These are phyloP conservation scores for Pentamera pediparva DNA, from an alignment of 53 echinoderm and acorn worm species.

Conservation along the genomic window DNA sequence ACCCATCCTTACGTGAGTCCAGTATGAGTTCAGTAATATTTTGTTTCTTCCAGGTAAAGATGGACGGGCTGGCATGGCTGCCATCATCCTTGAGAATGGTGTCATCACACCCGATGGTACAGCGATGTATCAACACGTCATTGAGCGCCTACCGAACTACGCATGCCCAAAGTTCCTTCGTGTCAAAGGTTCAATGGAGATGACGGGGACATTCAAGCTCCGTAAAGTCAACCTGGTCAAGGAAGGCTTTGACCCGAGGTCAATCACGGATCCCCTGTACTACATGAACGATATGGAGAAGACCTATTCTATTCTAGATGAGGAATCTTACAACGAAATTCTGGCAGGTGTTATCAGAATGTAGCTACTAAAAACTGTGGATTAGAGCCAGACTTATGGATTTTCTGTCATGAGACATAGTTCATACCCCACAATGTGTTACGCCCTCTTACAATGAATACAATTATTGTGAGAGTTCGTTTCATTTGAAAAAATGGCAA, in stretches of 20 bases:
- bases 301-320: conserved; percentile 37
- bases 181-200: conserved; percentile 34
- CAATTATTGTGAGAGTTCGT: no score
- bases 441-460: no score
- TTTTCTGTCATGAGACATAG: no score
- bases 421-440: no score
- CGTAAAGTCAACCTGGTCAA: conserved; percentile 43
- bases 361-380: no score
- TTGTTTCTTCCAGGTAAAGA: no score
- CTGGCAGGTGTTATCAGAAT: neutral
- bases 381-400: no score
- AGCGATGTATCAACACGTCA: conserved; percentile 47
- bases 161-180: conserved; percentile 78
- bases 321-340: neutral
- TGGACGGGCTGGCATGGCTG: conserved; percentile 86
- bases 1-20: no score
- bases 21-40: no score
- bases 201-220: conserved; percentile 54
- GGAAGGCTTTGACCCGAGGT: conserved; percentile 57
- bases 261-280: conserved; percentile 44
- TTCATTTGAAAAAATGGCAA: no score
- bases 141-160: conserved; percentile 52
- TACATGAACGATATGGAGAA: conserved; percentile 42
- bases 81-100: conserved; percentile 36
- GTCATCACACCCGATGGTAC: conserved; percentile 29